Evolutionary conservation across 2,888 invertebrate species (phyloP), one percentile per base, ranked within the genome.

Genomic region (Mesorhabditis spiculigera): DNA sequence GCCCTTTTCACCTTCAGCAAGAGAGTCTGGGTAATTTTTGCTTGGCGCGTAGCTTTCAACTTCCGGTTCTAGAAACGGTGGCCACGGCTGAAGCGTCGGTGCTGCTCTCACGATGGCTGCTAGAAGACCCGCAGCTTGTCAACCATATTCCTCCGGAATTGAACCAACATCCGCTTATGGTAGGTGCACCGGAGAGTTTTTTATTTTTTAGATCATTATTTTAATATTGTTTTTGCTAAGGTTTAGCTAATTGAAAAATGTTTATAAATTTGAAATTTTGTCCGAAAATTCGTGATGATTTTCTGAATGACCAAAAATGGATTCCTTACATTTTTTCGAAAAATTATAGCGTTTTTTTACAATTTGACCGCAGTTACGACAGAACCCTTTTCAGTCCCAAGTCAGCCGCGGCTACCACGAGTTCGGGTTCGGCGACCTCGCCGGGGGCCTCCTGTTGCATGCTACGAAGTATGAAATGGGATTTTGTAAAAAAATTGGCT

Each of bases 101-200:
- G 50, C 61, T 64, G 6, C 42, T 71, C 42, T 67, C 71, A 10
- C 44, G 43, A 63, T 71, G 71, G 71, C 45, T 71, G 43, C 13
- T 44, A 13, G 28, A 61, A 5, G 66, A 65, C 4, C 65, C 45
- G 3, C 16, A 68, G 16, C 10, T 66, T 5, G 5, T 62, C 44
- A 42, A 8, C 10, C 10, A 41, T 6, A 28, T 71, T 4, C 45
- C 41, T 3, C 67, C 66, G n/a, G 65, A 71, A 85, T 43, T 86
- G 86, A 80, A 72, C 74, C 45, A 86, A 5, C 42, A 42, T 43
- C n/a, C 28, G 4, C 65, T 71, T n/a, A 67, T 66, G 70, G 70
- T 70, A 5, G 44, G 63, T 67, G 6, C 16, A 41, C 42, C 41
- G 13, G 45, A 43, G 45, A 13, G 28, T 63, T 8, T 1, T 63